Percentiles rank a stretch among this genome's conserved stretches.
These are phyloP conservation scores for Morpho helenor DNA, from an alignment of 2,888 invertebrate genomes.

Conservation along the genomic window DNA sequence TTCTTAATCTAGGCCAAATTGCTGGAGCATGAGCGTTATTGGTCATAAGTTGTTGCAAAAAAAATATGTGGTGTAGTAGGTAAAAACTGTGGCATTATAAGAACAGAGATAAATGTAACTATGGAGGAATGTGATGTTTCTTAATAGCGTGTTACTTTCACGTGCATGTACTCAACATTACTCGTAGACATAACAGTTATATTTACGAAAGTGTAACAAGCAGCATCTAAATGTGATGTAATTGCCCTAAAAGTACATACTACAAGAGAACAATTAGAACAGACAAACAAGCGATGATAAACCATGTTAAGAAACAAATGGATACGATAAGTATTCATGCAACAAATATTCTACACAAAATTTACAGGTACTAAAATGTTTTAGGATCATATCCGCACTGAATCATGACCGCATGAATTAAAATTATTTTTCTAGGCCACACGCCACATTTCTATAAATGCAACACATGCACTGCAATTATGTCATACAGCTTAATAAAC, in stretches of 20 bases:
- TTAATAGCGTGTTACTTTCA: slow-evolving; percentile 42
- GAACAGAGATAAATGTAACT: slow-evolving; percentile 29
- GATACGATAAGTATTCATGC: slow-evolving; percentile 3
- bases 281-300: slow-evolving; percentile 12
- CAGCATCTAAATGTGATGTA: slow-evolving; percentile 27
- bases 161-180: slow-evolving; percentile 40
- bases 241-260: slow-evolving; percentile 14
- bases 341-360: neutral
- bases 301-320: slow-evolving; percentile 4
- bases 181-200: slow-evolving; percentile 35
- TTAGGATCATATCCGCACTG: neutral
- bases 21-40: neutral
- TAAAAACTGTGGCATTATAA: slow-evolving; percentile 21
- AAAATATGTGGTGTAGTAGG: slow-evolving; percentile 5
- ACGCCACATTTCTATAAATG: too few relatives aligned
- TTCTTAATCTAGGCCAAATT: slow-evolving; percentile 7
- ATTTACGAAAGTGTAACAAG: slow-evolving; percentile 35
- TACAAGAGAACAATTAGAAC: slow-evolving; percentile 3
- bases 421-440: too few relatives aligned
- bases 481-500: too few relatives aligned
- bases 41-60: slow-evolving; percentile 5
- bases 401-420: too few relatives aligned
- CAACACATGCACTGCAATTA: too few relatives aligned
- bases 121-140: slow-evolving; percentile 33
- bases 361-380: neutral